Base-by-base conservation (phyloP, 2,888 invertebrate genomes). In the Rhopalosiphum nymphaeae region DNA sequence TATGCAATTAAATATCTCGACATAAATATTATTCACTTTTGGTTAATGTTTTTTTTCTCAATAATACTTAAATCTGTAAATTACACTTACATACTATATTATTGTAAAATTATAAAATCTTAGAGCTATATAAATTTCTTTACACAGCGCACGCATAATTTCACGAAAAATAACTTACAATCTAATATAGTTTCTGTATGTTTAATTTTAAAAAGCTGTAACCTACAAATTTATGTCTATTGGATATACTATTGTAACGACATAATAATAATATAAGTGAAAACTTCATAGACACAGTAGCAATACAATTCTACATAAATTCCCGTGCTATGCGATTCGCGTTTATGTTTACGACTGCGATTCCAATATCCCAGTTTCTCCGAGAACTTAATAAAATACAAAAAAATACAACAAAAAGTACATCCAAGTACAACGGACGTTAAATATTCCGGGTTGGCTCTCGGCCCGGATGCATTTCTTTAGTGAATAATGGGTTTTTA, bases 401-500 rank as follows among this genome's bases (percentile, higher is more conserved):
- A 56, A 26, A 56, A 26, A 57, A 89, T 49, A 89, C 25, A 26
- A 56, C 53, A 78, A 78, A 61, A 61, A 89, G 44, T n/a, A 78
- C 29, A 25, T 56, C 36, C 56, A 21, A 25, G 53, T 25, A 36
- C 57, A 16, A 16, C 42, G 44, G 42, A 89, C 29, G 89, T 89
- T 44, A 44, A 67, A 91, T 91, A 91, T 78, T 91, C 49, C 36
- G 25, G 44, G 25, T 46, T 29, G 49, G 10, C 49, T 67, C 90
- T 90, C 61, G 21, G 46, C 36, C 46, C 16, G 67, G 67, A 90
- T 36, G 67, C 36, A 44, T 89, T 89, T 44, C 90, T 78, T 25
- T 44, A 21, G n/a, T 91, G 67, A 78, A 91, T 91, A 78, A 91
- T 91, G 78, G 67, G 49, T 67, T 91, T 91, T 46, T 44, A 36